A percentile compares a stretch with the other conserved stretches of the same genome.
phyloP scores from a whole-genome alignment of 2,888 invertebrate species.

The Augiades crinisus region DNA sequence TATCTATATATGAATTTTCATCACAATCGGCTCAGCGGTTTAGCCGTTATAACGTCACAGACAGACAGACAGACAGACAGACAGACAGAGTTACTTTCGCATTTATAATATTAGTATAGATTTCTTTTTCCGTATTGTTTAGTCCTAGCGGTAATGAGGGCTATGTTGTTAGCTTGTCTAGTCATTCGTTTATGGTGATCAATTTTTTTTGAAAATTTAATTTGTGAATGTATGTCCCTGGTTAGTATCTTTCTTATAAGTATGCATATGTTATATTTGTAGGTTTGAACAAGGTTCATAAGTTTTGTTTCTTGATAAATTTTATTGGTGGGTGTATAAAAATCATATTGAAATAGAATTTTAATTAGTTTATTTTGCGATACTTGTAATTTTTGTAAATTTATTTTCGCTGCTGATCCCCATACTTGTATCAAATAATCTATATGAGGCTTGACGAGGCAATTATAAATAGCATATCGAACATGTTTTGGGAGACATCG shows the following conservation, averaged over 20 bases:
- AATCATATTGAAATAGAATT: slow-evolving; percentile 22
- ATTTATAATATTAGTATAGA: no score
- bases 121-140: neutral
- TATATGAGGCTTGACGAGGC: slow-evolving; percentile 24
- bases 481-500: slow-evolving; percentile 19
- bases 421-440: slow-evolving; percentile 26
- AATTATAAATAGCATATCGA: slow-evolving; percentile 24
- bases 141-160: neutral
- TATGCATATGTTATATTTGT: slow-evolving; percentile 23
- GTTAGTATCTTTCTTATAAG: slow-evolving; percentile 22
- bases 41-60: no score
- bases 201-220: slow-evolving; percentile 9
- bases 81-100: no score
- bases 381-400: slow-evolving; percentile 14
- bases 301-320: slow-evolving; percentile 23
- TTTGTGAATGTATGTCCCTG: slow-evolving; percentile 15
- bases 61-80: no score
- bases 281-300: slow-evolving; percentile 23
- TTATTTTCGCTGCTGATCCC: slow-evolving; percentile 19
- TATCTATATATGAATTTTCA: no score
- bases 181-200: neutral
- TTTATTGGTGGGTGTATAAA: slow-evolving; percentile 19
- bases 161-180: neutral
- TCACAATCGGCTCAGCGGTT: no score
- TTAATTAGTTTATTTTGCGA: slow-evolving; percentile 27